These are phyloP conservation scores for Hephaestus fuliginosus DNA, from an alignment of 2,797 vertebrate species.

Conservation along the genomic window DNA sequence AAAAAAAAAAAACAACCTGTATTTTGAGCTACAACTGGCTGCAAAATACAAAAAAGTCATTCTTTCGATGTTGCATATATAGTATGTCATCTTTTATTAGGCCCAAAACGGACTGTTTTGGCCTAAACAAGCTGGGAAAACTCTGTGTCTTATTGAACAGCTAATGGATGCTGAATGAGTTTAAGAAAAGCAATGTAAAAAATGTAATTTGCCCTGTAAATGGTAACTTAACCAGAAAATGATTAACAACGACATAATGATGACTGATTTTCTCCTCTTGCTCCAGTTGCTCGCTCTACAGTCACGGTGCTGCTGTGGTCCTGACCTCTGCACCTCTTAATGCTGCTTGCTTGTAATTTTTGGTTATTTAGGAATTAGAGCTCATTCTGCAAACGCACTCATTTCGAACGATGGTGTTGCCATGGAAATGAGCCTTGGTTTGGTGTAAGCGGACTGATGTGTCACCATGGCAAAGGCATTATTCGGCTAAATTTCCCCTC, in stretches of 20 bases:
- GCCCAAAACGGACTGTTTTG: fast-evolving
- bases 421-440: slow-evolving; percentile 52
- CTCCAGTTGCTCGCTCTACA: not conserved
- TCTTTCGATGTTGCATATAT: not conserved
- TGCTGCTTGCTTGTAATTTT: slow-evolving; percentile 25
- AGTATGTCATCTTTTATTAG: not conserved
- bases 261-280: not conserved
- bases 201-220: not conserved
- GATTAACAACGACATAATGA: slow-evolving; percentile 9
- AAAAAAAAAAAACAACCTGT: not conserved
- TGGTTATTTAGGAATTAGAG: slow-evolving; percentile 31
- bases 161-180: not conserved
- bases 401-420: slow-evolving; percentile 59
- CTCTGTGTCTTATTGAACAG: not conserved
- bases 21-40: not conserved
- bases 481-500: slow-evolving; percentile 25
- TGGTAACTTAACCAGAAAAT: not conserved
- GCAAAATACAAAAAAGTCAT: not conserved
- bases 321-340: slow-evolving; percentile 21
- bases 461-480: slow-evolving; percentile 43
- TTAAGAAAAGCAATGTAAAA: not conserved
- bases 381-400: slow-evolving; percentile 40
- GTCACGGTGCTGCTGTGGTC: not conserved
- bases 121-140: not conserved
- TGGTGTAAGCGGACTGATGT: slow-evolving; percentile 38